phyloP scores from a whole-genome alignment of 2,888 invertebrate species.

The Epinotia brunnichana region DNA sequence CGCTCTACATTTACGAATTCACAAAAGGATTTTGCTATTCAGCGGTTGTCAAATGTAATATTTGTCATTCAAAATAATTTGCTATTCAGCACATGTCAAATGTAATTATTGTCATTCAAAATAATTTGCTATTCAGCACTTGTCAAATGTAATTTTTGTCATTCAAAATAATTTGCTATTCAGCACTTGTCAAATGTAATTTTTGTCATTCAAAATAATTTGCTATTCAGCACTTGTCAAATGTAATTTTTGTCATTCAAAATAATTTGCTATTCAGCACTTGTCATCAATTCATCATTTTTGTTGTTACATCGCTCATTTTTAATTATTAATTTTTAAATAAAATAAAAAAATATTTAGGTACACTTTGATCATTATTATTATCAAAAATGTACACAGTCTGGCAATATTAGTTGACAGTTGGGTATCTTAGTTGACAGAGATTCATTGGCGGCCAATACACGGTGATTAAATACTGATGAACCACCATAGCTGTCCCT shows the following conservation, averaged over 20 bases:
- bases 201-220: too few species aligned
- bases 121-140: too few species aligned
- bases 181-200: neutral
- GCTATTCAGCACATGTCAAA: too few species aligned
- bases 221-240: neutral
- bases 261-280: too few species aligned
- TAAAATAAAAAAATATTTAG: too few species aligned
- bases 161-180: neutral
- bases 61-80: too few species aligned
- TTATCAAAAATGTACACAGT: neutral
- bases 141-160: too few species aligned
- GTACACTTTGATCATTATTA: neutral
- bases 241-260: too few species aligned
- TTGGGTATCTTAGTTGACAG: neutral
- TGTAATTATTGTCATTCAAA: too few species aligned
- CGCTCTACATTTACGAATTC: neutral
- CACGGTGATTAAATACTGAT: too few species aligned
- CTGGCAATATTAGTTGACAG: neutral
- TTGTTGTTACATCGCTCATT: neutral
- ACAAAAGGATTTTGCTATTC: neutral
- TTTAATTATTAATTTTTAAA: too few species aligned
- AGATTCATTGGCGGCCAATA: neutral
- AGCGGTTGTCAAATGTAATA: neutral
- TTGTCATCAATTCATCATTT: neutral
- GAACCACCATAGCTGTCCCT: too few species aligned